Percentiles rank a stretch among this genome's conserved stretches.
Evolutionary conservation across 2,113 vertebrate species (phyloP).

Genomic region (Mustelus asterias): DNA sequence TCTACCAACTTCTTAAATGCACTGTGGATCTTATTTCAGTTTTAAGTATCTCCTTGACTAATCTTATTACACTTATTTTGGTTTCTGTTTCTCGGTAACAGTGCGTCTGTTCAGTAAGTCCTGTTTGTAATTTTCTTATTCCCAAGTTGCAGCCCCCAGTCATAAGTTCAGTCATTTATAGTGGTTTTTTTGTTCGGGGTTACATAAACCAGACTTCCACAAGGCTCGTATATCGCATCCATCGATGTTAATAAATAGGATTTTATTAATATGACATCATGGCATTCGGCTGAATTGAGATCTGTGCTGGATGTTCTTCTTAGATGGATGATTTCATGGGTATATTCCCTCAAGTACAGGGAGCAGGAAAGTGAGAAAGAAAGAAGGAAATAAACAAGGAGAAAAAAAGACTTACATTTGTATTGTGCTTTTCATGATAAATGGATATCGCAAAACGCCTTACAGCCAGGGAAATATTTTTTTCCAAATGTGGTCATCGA

Average conservation of each 20-base stretch:
- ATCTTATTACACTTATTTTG: slow-evolving; percentile 32
- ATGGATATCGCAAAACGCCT: background rate
- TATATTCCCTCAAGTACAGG: background rate
- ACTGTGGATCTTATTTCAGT: slow-evolving; percentile 12
- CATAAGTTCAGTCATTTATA: slow-evolving; percentile 10
- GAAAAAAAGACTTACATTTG: background rate
- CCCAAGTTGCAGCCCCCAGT: background rate
- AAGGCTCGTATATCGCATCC: background rate
- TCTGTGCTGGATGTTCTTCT: background rate
- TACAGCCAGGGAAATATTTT: background rate
- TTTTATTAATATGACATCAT: slow-evolving; percentile 27
- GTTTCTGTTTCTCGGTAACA: slow-evolving; percentile 1
- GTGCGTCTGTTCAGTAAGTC: background rate
- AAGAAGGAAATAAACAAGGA: background rate
- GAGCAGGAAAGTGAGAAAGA: background rate
- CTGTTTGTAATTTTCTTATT: slow-evolving; percentile 21
- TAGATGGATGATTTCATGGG: background rate
- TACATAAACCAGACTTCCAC: slow-evolving; percentile 28
- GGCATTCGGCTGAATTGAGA: background rate
- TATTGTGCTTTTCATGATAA: background rate
- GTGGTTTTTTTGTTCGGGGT: slow-evolving; percentile 4
- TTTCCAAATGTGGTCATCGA: background rate
- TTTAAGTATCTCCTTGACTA: slow-evolving; percentile 22
- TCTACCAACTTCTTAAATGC: background rate
- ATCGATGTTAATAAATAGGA: slow-evolving; percentile 30